phyloP scores from a whole-genome alignment of 2,113 vertebrate genomes.

The Notarius lentiginosus region DNA sequence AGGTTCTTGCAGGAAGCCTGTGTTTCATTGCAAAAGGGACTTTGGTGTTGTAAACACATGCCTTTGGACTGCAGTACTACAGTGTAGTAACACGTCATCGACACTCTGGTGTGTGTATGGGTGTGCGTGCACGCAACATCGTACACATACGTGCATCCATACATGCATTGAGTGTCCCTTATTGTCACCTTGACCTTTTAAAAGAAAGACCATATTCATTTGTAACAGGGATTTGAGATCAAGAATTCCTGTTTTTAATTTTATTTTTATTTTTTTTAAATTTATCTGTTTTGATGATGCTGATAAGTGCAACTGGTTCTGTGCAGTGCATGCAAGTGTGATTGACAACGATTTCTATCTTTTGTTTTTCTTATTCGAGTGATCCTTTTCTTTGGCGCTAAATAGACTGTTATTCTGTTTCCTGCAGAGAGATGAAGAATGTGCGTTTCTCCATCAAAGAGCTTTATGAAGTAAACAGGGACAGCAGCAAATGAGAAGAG shows the following conservation, averaged over 20 bases:
- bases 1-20: neutral
- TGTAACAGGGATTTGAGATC: neutral
- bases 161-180: neutral
- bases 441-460: constrained; percentile 74
- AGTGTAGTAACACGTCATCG: constrained; percentile 60
- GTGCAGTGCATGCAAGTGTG: neutral
- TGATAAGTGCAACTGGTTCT: neutral
- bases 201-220: neutral
- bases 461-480: constrained; percentile 78
- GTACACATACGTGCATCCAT: constrained; percentile 10
- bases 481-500: constrained; percentile 69
- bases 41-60: constrained; percentile 45
- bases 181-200: neutral
- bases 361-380: neutral
- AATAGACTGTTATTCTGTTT: constrained; percentile 57
- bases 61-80: constrained; percentile 44
- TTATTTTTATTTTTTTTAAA: too few species aligned
- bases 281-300: neutral
- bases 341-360: neutral
- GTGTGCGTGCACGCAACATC: neutral
- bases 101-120: constrained; percentile 31
- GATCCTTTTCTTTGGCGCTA: neutral
- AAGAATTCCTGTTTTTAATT: neutral
- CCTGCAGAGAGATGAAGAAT: constrained; percentile 75
- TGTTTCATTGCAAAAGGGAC: constrained; percentile 38